These are phyloP conservation scores for Troilus luridus DNA, from an alignment of 2,888 invertebrate species.

Conservation along the genomic window DNA sequence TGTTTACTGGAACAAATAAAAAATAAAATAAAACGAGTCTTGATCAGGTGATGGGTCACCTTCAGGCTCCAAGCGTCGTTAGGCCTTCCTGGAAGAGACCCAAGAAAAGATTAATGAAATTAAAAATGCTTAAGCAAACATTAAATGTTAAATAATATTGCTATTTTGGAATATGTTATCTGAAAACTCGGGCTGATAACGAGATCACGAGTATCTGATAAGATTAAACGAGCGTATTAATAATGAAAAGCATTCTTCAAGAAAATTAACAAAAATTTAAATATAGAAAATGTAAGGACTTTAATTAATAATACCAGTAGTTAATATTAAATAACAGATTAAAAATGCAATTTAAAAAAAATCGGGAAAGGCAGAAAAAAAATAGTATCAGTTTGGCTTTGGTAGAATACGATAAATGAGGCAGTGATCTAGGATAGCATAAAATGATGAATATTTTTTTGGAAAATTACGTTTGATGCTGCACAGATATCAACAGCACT, in stretches of 20 bases:
- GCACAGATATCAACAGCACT: too few relatives aligned
- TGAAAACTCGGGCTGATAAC: background rate
- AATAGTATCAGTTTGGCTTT: too few relatives aligned
- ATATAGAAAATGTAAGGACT: too few relatives aligned
- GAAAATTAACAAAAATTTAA: background rate
- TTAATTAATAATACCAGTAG: too few relatives aligned
- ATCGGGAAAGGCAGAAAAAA: too few relatives aligned
- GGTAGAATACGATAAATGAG: too few relatives aligned
- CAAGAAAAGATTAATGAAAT: background rate
- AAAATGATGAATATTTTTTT: too few relatives aligned
- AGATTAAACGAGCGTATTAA: background rate
- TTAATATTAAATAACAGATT: too few relatives aligned
- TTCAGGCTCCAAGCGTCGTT: background rate
- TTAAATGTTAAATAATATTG: background rate
- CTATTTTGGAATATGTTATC: background rate
- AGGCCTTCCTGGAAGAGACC: background rate
- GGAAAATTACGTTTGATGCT: too few relatives aligned
- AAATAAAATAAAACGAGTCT: background rate
- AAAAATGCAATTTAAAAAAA: too few relatives aligned
- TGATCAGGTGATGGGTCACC: background rate
- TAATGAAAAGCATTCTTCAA: background rate
- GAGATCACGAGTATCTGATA: background rate
- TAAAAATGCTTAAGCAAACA: background rate
- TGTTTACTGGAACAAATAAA: slow-evolving; percentile 36
- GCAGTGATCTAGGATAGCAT: too few relatives aligned